Percentiles rank a stretch among this genome's conserved stretches.
Conservation (phyloP, 2,113 vertebrate genomes). For the Ophthalmolycus amberensis region DNA sequence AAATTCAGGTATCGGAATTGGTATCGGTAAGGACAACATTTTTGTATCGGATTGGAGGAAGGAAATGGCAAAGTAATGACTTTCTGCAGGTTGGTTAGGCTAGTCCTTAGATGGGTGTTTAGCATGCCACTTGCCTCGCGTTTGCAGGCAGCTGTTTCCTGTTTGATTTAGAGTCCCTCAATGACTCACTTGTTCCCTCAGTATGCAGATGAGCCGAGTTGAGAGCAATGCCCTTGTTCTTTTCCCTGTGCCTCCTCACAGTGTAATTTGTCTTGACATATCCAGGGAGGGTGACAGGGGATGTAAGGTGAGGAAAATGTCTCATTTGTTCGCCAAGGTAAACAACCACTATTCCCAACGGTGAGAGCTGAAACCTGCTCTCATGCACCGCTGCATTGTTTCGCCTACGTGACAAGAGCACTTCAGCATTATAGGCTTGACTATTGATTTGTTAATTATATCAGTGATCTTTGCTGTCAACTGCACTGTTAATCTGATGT, state of each 20-base stretch:
- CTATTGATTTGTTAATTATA: constrained; percentile 38
- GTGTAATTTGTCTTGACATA: constrained; percentile 55
- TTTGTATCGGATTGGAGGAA: no score
- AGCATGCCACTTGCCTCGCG: constrained; percentile 51
- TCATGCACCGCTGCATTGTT: constrained; percentile 31
- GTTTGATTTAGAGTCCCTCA: constrained; percentile 63
- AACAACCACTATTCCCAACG: constrained; percentile 52
- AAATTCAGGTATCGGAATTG: neutral
- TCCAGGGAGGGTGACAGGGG: constrained; percentile 33
- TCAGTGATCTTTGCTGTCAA: neutral
- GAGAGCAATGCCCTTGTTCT: constrained; percentile 34
- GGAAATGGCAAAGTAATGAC: neutral
- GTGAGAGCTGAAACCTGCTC: constrained; percentile 30
- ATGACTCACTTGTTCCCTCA: constrained; percentile 70
- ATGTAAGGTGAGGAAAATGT: constrained; percentile 46
- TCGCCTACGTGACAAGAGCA: constrained; percentile 17
- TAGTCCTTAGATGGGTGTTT: constrained; percentile 41
- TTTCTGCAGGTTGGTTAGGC: neutral
- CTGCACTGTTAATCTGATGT: neutral
- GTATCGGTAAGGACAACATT: neutral
- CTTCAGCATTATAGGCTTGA: constrained; percentile 9
- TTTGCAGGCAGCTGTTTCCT: constrained; percentile 54
- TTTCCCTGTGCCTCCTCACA: constrained; percentile 36
- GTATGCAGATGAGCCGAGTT: constrained; percentile 65
- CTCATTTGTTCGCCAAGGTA: constrained; percentile 51